Base-by-base conservation (phyloP, 2,888 invertebrate species). In the Rotaria socialis region DNA sequence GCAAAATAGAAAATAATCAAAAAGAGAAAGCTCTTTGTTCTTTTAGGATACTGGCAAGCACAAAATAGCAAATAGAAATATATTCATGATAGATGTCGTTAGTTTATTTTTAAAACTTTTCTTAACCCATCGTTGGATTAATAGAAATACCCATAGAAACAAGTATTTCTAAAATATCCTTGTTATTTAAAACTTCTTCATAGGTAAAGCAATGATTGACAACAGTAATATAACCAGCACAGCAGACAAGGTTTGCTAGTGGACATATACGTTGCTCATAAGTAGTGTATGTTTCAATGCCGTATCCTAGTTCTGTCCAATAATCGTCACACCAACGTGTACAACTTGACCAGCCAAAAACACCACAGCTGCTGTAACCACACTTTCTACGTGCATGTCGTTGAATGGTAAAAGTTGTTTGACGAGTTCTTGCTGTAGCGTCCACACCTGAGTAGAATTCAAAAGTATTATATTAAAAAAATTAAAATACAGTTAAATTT, bases 141-240 rank as follows among this genome's bases (percentile, higher is more conserved):
- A 80, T 80, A 24, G 80, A 24, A 43, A 80, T 80, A n/a, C 80
- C 80, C 10, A 80, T 2, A 5, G 80, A 2, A 24, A 80, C 80
- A 47, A 80, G 3, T 2, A 47, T 43, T 14, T 80, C 80, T n/a
- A 80, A 80, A 11, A 80, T 1, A n/a, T 80, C 80, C 24, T 47
- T 47, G n/a, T 80, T 80, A 80, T 80, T 43, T n/a, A 47, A n/a
- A n/a, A 80, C 47, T 80, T 80, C 80, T 80, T 80, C 24, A 47
- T 47, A 80, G 11, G 80, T 80, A 80, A 80, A 80, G 16, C 80
- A 80, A n/a, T 80, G 80, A 80, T 80, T 80, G 47, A 80, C 1
- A 80, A 80, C 47, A 16, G 80, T 80, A 19, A 80, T 43, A n/a
- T 47, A 80, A 47, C 80, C 80, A 80, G 47, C 47, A n/a, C 80